Evolutionary conservation across 2,113 vertebrate genomes (phyloP), one percentile per base, ranked within the genome.

Genomic region (Lasiurus borealis): DNA sequence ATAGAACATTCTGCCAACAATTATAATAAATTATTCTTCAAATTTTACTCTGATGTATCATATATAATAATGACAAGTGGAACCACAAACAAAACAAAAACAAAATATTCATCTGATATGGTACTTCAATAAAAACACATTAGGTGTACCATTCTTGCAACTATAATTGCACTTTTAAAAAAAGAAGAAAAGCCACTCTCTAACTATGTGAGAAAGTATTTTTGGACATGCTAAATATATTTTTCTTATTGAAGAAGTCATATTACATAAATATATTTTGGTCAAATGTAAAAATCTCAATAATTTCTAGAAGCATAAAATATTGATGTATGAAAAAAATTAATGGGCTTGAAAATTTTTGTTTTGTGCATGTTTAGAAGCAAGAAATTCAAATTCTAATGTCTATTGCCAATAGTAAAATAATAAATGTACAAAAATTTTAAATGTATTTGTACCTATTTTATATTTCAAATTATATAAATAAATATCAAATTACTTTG

Each of bases 11-110:
- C 90, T 97, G 92, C 93, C 95, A 98, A 93, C 93, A 83, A 96
- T 95, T 96, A 97, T 97, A 97, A 98, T 98, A 98, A 98, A 98
- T 98, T 93, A 90, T 92, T 93, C 93, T 98, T 98, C 96, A 98
- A 93, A 96, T 98, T 97, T 97, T 96, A 92, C 95, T 98, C 89
- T 98, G 97, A 98, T 97, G 81, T 97, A 98, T 98, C 97, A 98
- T 98, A 97, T 96, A 98, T 97, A 98, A 97, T 91, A 98, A 91
- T 97, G 89, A 98, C 96, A 76, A 97, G 94, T 96, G 88, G 95
- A 98, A 94, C 59, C 52, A 87, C 90, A 97, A 21, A 75, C 50
- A 93, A 69, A 87, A 27, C 34, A 81, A 93, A 92, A 77, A 97
- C 92, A 96, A 97, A 98, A 97, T 97, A 95, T 81, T 96, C 88